Conservation (phyloP, 2,797 vertebrate genomes). For the Graptemys geographica region DNA sequence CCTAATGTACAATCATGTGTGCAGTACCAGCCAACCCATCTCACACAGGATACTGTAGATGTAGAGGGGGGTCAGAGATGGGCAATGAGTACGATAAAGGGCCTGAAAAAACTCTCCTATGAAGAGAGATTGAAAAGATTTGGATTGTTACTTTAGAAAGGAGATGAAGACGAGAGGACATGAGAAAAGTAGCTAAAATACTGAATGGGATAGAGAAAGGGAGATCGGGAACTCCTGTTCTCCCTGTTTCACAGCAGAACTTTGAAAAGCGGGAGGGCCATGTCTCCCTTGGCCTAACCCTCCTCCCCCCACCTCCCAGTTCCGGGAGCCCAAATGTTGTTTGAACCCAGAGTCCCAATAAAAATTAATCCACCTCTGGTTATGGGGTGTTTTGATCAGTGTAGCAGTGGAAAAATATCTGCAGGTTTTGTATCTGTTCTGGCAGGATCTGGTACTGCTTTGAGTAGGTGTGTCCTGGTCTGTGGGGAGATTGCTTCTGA, state of each 20-base stretch:
- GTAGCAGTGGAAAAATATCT: too few relatives aligned
- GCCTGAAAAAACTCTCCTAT: background rate
- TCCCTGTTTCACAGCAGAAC: background rate
- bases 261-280: too few relatives aligned
- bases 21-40: background rate
- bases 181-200: background rate
- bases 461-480: too few relatives aligned
- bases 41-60: background rate
- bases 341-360: too few relatives aligned
- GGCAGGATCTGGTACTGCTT: too few relatives aligned
- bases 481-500: too few relatives aligned
- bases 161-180: background rate
- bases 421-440: too few relatives aligned
- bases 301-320: too few relatives aligned
- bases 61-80: background rate
- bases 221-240: background rate
- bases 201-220: background rate
- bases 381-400: too few relatives aligned
- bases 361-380: too few relatives aligned
- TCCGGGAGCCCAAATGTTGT: too few relatives aligned
- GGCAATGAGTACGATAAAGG: background rate
- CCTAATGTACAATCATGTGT: background rate
- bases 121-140: background rate
- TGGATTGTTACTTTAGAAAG: background rate
- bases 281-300: too few relatives aligned